Evolutionary conservation across 2,888 invertebrate species (phyloP), one percentile per base, ranked within the genome.

Genomic region (Drosophila atripex): DNA sequence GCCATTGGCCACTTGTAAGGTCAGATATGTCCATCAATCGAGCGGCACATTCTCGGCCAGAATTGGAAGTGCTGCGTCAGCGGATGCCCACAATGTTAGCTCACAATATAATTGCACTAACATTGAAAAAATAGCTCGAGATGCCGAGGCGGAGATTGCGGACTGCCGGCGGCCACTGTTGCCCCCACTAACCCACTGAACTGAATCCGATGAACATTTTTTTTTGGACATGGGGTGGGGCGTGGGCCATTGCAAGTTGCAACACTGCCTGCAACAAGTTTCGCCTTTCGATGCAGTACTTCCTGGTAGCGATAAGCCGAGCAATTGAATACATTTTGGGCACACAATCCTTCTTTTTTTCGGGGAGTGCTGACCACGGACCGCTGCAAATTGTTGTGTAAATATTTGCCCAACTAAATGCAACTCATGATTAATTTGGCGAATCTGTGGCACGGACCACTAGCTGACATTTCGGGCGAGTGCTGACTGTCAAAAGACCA

Each of bases 281-380:
- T 54, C 50, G 68, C 35, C 35, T 55, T 63, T 59, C 21, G 74
- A 75, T 86, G 74, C 70, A 74, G 63, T 76, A 64, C 74, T 89
- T 89, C 89, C 89, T 89, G 88, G 88, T 86, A 56, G 46, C 80
- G 89, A 89, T 89, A 89, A 88, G 78, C 50, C 49, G 14, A 38
- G 65, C 65, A 70, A 57, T 78, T 77, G 65, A 75, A 75, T 75
- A 47, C 63, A 60, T 45, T 70, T 54, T 45, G 39, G 39, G 39
- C 47, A 21, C 12, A 45, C 70, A 38, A 18, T 41, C n/a, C 60
- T 71, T 64, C 50, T 65, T 77, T 52, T 55, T 75, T 60, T 59
- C 30, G 18, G 66, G 82, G 82, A 54, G 54, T 64, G 52, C 52
- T 71, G 14, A 45, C 51, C 54, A 47, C 32, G 49, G 43, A 63